phyloP scores from a whole-genome alignment of 2,797 vertebrate species.

The Anas bernieri region DNA sequence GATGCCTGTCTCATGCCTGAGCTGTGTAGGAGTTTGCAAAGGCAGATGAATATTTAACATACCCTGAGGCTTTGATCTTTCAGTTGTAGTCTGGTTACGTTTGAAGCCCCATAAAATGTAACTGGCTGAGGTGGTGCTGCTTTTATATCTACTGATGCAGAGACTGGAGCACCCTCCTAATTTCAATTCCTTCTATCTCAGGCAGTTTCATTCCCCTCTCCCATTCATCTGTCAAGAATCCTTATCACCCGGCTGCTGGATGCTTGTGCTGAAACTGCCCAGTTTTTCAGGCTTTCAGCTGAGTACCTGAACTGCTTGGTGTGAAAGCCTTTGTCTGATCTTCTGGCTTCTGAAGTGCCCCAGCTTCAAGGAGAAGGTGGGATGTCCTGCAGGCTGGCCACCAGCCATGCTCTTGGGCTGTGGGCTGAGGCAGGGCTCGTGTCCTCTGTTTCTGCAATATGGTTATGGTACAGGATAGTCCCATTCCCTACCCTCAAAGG shows the following conservation, averaged over 20 bases:
- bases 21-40: not conserved
- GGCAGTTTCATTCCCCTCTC: not conserved
- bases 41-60: slow-evolving; percentile 47
- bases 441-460: not conserved
- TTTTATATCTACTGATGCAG: not conserved
- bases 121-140: not conserved
- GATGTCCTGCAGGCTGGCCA: not conserved
- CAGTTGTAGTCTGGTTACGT: not conserved
- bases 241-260: not conserved
- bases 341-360: not conserved
- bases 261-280: not conserved
- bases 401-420: not conserved
- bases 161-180: not conserved
- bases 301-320: not conserved
- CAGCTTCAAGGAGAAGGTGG: not conserved
- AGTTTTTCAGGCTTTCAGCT: not conserved
- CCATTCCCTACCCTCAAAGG: not conserved
- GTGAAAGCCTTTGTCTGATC: not conserved
- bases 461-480: not conserved
- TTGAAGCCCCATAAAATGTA: slow-evolving; percentile 5
- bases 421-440: not conserved
- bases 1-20: not conserved
- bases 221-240: not conserved
- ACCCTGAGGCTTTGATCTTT: slow-evolving; percentile 40
- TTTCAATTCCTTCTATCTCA: slow-evolving; percentile 1